phyloP scores from a whole-genome alignment of 2,888 invertebrate species.

The Patella pellucida region DNA sequence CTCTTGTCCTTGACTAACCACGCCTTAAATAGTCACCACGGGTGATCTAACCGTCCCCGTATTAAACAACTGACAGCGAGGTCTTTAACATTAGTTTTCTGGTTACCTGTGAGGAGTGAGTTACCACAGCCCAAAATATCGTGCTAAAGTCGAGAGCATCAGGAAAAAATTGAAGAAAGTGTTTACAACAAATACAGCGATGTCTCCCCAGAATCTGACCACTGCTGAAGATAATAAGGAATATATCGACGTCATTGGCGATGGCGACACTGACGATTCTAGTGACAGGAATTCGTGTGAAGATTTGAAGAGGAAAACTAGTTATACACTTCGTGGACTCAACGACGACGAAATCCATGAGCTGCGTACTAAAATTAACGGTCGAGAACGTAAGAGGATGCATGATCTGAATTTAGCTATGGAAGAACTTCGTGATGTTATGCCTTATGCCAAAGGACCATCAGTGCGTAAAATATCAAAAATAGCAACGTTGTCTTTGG shows the following conservation, averaged over 20 bases:
- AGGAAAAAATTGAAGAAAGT: too few species aligned
- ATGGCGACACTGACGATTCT: constrained; percentile 14
- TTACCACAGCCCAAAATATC: too few species aligned
- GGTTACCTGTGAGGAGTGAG: too few species aligned
- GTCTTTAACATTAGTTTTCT: too few species aligned
- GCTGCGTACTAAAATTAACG: constrained; percentile 62
- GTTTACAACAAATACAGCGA: too few species aligned
- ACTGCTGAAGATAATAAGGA: constrained; percentile 23
- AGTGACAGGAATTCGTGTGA: background rate
- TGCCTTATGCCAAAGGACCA: constrained; percentile 59
- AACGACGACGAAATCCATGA: constrained; percentile 38
- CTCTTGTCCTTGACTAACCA: background rate
- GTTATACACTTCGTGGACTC: constrained; percentile 74
- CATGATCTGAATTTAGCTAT: constrained; percentile 70
- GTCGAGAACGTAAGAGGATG: constrained; percentile 70
- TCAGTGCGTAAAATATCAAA: constrained; percentile 60
- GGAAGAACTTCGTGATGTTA: constrained; percentile 62
- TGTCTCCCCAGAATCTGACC: background rate
- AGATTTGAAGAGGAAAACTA: constrained; percentile 12
- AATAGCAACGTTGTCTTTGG: constrained; percentile 57
- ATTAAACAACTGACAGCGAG: background rate
- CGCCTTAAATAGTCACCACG: constrained; percentile 3
- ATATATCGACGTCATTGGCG: constrained; percentile 29
- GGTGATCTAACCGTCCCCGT: background rate
- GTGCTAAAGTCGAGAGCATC: too few species aligned